Base-by-base conservation (phyloP, 1,140 invertebrate species). In the Apis florea region DNA sequence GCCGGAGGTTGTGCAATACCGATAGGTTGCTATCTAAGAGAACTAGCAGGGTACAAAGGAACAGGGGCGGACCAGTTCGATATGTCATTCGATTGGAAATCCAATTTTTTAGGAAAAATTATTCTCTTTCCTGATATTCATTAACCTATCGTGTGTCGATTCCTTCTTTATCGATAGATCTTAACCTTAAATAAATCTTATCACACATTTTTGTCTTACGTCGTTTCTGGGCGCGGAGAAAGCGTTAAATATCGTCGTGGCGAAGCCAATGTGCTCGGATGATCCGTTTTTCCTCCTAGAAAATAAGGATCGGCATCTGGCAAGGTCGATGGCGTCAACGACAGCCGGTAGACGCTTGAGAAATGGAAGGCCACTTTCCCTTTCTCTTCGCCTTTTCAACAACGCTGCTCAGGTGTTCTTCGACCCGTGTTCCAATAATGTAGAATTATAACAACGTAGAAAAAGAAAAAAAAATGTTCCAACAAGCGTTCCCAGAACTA, bases 81-180 rank as follows among this genome's bases (percentile, higher is more conserved):
- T 53, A 61, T n/a, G 79, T 40, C 8, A 21, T 40, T 47, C 31
- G 49, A 59, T 24, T 85, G 86, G 88, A 89, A 91, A 90, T 91
- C 89, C 90, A 89, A 89, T 91, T 91, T 89, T 79, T 0, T 40
- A 40, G 73, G 83, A 82, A 89, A 90, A 90, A 54, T 66, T 54
- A 19, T 61, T 53, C 54, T 54, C n/a, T 40, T 26, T 17, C 54
- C 75, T 74, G 31, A 5, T 5, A 40, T 40, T 5, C 31, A 31
- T 40, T 6, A 40, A 40, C 31, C 31, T 0, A 40, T 6, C 31
- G 4, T 40, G 31, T 5, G 0, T 40, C 6, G 31, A n/a, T 40
- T 40, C 5, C 31, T 40, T 40, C 31, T 40, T 40, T 40, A 40
- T 40, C 31, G 31, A 40, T 40, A 40, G 6, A 40, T 40, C 31